A percentile compares a stretch with the other conserved stretches of the same genome.
These are phyloP conservation scores for Oligia strigilis DNA, from an alignment of 2,888 invertebrate genomes.

Conservation along the genomic window DNA sequence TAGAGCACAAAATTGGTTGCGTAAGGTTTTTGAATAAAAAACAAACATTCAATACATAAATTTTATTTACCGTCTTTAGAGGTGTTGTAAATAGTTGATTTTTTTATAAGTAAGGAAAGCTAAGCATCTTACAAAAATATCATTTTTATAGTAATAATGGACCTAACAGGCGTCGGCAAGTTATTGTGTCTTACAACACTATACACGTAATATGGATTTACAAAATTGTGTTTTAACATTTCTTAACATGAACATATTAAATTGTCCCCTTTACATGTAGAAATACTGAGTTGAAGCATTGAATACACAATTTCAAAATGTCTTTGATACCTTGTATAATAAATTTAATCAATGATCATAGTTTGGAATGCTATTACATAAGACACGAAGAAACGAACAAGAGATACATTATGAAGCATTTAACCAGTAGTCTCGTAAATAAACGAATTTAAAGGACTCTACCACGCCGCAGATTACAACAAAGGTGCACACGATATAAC, in stretches of 20 bases:
- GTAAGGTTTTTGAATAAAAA: constrained; percentile 26
- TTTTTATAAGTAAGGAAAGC: constrained; percentile 88
- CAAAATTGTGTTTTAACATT: constrained; percentile 60
- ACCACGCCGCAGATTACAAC: constrained; percentile 57
- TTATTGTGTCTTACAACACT: constrained; percentile 73
- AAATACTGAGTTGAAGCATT: constrained; percentile 48
- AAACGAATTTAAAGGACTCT: constrained; percentile 49
- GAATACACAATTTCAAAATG: constrained; percentile 49
- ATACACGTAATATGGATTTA: constrained; percentile 68
- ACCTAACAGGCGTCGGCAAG: constrained; percentile 83
- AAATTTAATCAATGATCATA: constrained; percentile 39
- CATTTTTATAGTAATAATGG: constrained; percentile 82
- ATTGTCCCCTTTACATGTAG: constrained; percentile 37
- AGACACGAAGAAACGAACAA: constrained; percentile 67
- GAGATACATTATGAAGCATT: constrained; percentile 69
- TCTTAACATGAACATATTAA: constrained; percentile 58
- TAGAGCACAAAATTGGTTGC: background rate
- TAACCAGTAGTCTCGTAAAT: constrained; percentile 65
- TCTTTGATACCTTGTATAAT: constrained; percentile 44
- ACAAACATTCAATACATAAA: constrained; percentile 82
- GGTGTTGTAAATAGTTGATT: constrained; percentile 88
- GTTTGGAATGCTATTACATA: constrained; percentile 78
- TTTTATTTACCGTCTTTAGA: constrained; percentile 86
- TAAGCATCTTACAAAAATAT: constrained; percentile 91
- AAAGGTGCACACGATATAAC: constrained; percentile 43